These are phyloP conservation scores for Sitobion miscanthi DNA, from an alignment of 1,140 invertebrate species.

Conservation along the genomic window DNA sequence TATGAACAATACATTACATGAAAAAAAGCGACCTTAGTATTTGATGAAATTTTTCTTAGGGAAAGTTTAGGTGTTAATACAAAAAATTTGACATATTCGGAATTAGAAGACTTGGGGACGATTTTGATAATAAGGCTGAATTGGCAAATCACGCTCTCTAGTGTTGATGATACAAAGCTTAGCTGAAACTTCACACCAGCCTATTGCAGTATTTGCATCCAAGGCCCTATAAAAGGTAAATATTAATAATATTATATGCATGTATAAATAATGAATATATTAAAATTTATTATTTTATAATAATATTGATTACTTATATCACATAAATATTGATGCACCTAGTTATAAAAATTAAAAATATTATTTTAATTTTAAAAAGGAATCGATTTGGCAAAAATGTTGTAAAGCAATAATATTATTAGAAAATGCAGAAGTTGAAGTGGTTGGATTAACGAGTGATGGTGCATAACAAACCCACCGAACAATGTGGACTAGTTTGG, in stretches of 20 bases:
- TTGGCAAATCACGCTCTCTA: background rate
- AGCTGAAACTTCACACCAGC: background rate
- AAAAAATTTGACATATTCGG: background rate
- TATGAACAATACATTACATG: background rate
- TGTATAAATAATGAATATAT: background rate
- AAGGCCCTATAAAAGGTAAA: background rate
- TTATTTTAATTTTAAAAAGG: no score
- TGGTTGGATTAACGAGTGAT: no score
- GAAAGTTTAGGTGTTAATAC: background rate
- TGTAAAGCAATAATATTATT: no score
- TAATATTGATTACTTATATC: no score
- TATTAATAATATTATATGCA: background rate
- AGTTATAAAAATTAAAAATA: no score
- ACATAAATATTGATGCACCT: no score
- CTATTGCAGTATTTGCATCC: background rate
- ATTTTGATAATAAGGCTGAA: background rate
- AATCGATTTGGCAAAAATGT: no score
- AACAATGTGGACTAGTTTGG: no score
- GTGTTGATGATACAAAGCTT: background rate
- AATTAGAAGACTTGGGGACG: background rate
- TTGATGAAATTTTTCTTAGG: background rate
- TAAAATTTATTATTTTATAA: no score
- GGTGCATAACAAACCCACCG: no score
- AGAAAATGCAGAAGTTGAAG: no score
- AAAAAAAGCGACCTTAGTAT: background rate